Conservation (phyloP, 2,888 invertebrate genomes). For the Apoderus coryli region DNA sequence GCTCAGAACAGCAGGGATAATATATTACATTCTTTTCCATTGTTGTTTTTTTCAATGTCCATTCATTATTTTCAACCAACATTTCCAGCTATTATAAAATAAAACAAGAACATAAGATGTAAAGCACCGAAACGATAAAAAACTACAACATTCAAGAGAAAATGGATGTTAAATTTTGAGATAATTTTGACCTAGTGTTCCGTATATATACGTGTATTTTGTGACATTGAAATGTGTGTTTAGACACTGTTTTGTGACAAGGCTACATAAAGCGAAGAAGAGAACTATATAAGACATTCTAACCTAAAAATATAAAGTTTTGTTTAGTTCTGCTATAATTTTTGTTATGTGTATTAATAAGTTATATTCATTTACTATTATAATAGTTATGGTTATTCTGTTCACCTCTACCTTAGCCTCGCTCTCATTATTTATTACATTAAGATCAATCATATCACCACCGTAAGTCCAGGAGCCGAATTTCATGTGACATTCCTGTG, state of each 20-base stretch:
- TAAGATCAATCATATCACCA: slow-evolving; percentile 42
- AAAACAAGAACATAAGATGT: slow-evolving; percentile 13
- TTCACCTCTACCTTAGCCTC: slow-evolving; percentile 22
- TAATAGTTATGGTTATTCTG: not conserved
- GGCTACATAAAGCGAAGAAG: too few species aligned
- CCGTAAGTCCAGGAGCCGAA: slow-evolving; percentile 62
- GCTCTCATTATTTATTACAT: slow-evolving; percentile 20
- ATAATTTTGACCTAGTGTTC: too few species aligned
- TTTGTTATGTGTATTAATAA: slow-evolving; percentile 4
- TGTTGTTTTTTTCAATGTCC: slow-evolving; percentile 34
- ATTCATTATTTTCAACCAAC: slow-evolving; percentile 32
- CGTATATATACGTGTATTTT: too few species aligned
- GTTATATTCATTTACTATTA: slow-evolving; percentile 2
- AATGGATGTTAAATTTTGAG: too few species aligned
- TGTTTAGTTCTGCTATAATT: not conserved
- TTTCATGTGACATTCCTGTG: slow-evolving; percentile 48
- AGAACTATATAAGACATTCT: too few species aligned
- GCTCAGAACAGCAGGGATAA: slow-evolving; percentile 41
- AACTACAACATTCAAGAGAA: too few species aligned
- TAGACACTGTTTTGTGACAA: too few species aligned
- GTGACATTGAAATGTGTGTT: too few species aligned
- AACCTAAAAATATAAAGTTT: too few species aligned
- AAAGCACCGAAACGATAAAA: too few species aligned
- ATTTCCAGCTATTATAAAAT: slow-evolving; percentile 24
- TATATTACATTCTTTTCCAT: slow-evolving; percentile 28